Evolutionary conservation across 2,113 vertebrate genomes (phyloP).

Genomic region (Cinclus cinclus): DNA sequence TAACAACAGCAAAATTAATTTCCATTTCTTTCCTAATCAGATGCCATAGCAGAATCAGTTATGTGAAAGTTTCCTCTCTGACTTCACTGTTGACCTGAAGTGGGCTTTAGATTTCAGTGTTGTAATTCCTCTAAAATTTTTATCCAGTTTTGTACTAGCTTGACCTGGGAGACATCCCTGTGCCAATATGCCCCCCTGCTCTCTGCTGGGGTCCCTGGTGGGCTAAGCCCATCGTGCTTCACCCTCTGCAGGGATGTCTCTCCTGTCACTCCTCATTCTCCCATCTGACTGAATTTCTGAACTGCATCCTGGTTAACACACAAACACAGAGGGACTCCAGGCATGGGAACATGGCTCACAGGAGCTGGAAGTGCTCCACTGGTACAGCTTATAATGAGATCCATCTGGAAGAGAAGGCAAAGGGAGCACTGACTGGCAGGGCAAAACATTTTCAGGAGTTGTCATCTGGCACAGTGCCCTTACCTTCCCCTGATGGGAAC

Average conservation of each 20-base stretch:
- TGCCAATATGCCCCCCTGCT: background rate
- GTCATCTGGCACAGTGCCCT: background rate
- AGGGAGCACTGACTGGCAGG: background rate
- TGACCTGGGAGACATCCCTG: background rate
- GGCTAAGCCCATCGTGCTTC: accelerated
- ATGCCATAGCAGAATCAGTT: background rate
- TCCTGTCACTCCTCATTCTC: background rate
- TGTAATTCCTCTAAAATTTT: background rate
- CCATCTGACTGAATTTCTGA: background rate
- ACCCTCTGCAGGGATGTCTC: background rate
- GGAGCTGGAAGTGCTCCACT: background rate
- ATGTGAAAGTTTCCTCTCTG: background rate
- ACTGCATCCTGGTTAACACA: background rate
- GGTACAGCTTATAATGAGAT: background rate
- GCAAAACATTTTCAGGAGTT: background rate
- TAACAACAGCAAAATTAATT: background rate
- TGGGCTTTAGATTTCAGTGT: background rate
- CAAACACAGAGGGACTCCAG: background rate
- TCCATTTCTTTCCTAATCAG: background rate
- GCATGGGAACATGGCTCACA: background rate
- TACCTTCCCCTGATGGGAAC: background rate
- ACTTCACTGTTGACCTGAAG: background rate
- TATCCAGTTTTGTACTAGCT: background rate
- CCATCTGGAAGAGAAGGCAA: background rate
- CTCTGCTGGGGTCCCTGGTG: background rate